Evolutionary conservation across 2,113 vertebrate species (phyloP).

Genomic region (Solenodon paradoxus): DNA sequence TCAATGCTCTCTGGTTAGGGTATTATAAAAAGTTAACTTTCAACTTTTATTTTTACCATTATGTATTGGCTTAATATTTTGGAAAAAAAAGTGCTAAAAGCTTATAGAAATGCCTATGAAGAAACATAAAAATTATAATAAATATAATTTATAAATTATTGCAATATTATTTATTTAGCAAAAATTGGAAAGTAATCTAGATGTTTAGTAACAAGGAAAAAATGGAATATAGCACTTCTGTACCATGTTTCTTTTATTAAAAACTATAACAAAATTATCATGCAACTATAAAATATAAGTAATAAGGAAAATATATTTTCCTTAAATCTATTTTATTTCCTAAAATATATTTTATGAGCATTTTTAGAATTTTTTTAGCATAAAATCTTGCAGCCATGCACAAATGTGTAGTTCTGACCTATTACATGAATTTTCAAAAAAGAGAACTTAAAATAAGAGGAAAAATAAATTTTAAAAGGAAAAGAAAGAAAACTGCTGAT

Average conservation of each 20-base stretch:
- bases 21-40: background rate
- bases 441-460: background rate
- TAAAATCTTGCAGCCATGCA: background rate
- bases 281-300: slow-evolving; percentile 1
- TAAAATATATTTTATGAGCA: no score
- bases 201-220: background rate
- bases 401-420: background rate
- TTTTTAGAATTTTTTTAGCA: background rate
- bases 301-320: background rate
- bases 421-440: background rate
- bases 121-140: background rate
- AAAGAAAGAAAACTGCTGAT: slow-evolving; percentile 32
- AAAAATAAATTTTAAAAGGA: slow-evolving; percentile 3
- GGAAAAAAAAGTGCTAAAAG: background rate
- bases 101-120: background rate
- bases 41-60: background rate
- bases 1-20: background rate
- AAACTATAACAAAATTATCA: background rate
- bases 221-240: background rate
- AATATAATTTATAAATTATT: background rate
- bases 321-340: no score
- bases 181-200: background rate
- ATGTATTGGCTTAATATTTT: background rate
- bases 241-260: background rate
- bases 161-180: background rate